Evolutionary conservation across 2,797 vertebrate genomes (phyloP).

Genomic region (Philypnodon macrostomus): DNA sequence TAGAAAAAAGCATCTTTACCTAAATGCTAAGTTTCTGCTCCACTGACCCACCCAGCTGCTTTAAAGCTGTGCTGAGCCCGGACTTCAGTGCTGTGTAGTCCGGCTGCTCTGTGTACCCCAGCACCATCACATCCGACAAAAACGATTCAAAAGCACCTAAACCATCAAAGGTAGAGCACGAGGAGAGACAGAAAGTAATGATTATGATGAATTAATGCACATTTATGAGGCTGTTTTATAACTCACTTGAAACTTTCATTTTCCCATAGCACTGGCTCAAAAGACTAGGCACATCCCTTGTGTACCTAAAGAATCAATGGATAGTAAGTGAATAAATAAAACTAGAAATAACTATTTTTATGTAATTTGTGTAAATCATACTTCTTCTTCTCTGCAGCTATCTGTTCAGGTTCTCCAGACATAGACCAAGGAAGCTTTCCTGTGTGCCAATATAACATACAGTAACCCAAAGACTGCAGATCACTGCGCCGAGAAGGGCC

Average conservation of each 20-base stretch:
- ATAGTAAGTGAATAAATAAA: neutral
- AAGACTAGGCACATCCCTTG: slow-evolving; percentile 66
- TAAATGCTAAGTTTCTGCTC: slow-evolving; percentile 62
- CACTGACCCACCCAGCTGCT: slow-evolving; percentile 53
- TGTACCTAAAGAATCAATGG: slow-evolving; percentile 48
- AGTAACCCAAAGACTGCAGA: slow-evolving; percentile 91
- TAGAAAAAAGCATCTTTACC: slow-evolving; percentile 19
- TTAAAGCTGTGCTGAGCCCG: slow-evolving; percentile 49
- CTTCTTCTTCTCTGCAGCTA: slow-evolving; percentile 84
- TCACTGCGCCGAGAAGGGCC: slow-evolving; percentile 91
- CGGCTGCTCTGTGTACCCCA: slow-evolving; percentile 75
- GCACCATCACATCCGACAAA: slow-evolving; percentile 67
- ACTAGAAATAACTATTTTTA: neutral
- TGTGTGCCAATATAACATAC: slow-evolving; percentile 86
- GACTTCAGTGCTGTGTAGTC: slow-evolving; percentile 67
- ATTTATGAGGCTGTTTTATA: slow-evolving; percentile 2
- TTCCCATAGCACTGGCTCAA: slow-evolving; percentile 70
- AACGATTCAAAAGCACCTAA: slow-evolving; percentile 68
- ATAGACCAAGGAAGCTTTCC: slow-evolving; percentile 85
- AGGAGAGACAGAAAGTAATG: neutral
- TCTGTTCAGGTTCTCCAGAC: slow-evolving; percentile 58
- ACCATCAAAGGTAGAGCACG: slow-evolving; percentile 5
- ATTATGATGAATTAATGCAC: neutral
- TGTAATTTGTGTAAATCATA: slow-evolving; percentile 44
- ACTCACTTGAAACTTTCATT: slow-evolving; percentile 69